Evolutionary conservation across 1,140 invertebrate genomes (phyloP).

Genomic region (Medauroidea extradentata): DNA sequence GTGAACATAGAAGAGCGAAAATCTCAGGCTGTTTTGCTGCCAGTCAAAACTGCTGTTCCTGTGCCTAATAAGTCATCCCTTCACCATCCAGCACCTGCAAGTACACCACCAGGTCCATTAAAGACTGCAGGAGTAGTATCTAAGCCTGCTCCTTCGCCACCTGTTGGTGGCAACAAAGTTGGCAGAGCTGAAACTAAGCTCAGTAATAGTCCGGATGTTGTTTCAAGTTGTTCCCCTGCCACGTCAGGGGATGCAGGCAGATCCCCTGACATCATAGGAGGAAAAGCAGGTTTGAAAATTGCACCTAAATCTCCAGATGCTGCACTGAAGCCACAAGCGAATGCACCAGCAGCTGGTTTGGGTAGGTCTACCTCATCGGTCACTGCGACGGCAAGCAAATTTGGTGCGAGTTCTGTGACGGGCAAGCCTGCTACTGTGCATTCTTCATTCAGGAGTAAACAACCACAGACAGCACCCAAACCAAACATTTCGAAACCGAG

Average conservation of each 20-base stretch:
- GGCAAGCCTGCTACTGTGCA: neutral
- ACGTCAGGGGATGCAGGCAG: neutral
- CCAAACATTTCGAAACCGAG: slow-evolving; percentile 26
- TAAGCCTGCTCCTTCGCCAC: too few relatives aligned
- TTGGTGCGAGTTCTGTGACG: too few relatives aligned
- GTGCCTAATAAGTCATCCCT: too few relatives aligned
- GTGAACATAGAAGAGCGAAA: too few relatives aligned
- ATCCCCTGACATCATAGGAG: slow-evolving; percentile 52
- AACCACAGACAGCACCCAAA: slow-evolving; percentile 23
- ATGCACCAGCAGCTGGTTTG: too few relatives aligned
- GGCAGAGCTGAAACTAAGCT: neutral
- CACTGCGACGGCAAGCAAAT: too few relatives aligned
- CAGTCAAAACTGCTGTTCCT: too few relatives aligned
- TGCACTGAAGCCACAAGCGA: slow-evolving; percentile 10
- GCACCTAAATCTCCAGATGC: slow-evolving; percentile 11
- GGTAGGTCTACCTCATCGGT: slow-evolving; percentile 24
- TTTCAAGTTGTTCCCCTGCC: slow-evolving; percentile 53
- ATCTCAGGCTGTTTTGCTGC: too few relatives aligned
- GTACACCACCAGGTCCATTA: too few relatives aligned
- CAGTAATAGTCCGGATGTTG: slow-evolving; percentile 62
- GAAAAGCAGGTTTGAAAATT: slow-evolving; percentile 24
- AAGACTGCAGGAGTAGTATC: too few relatives aligned
- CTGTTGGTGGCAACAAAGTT: too few relatives aligned
- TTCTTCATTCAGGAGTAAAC: slow-evolving; percentile 2
- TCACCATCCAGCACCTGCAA: too few relatives aligned